A percentile compares a stretch with the other conserved stretches of the same genome.
phyloP scores from a whole-genome alignment of 1,140 invertebrate species.

The Neomicropteryx cornuta region DNA sequence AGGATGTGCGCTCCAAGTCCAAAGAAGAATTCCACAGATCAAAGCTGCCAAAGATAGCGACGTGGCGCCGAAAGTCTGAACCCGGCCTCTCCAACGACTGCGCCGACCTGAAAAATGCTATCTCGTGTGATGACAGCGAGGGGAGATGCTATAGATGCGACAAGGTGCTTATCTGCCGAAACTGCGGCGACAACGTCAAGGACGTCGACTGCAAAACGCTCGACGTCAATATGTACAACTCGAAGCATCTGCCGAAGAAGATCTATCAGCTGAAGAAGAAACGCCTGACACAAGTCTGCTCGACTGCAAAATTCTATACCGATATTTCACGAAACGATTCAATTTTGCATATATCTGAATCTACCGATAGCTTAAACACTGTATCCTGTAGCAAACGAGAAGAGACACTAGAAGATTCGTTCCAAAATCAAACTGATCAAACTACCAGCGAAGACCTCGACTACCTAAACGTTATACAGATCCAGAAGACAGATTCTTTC shows the following conservation, averaged over 20 bases:
- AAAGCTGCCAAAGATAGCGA: conserved; percentile 42
- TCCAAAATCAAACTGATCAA: too few species aligned
- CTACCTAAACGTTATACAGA: too few species aligned
- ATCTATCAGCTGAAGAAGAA: conserved; percentile 52
- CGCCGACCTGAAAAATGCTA: too few species aligned
- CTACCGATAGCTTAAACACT: conserved; percentile 44
- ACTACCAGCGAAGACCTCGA: too few species aligned
- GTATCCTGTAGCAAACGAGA: conserved; percentile 15
- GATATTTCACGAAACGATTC: conserved; percentile 46
- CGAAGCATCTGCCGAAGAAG: conserved; percentile 54
- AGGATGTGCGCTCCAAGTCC: conserved; percentile 35
- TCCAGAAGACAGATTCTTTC: conserved; percentile 39
- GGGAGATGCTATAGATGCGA: too few species aligned
- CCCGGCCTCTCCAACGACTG: conserved; percentile 42
- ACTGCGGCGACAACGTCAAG: too few species aligned
- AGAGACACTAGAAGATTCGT: too few species aligned
- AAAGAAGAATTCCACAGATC: conserved; percentile 37
- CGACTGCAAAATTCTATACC: conserved; percentile 52
- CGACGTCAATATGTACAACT: conserved; percentile 48
- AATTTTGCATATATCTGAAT: conserved; percentile 48
- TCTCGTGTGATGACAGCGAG: too few species aligned
- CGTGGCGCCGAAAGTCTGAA: conserved; percentile 62
- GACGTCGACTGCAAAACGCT: too few species aligned
- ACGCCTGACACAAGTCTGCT: conserved; percentile 29
- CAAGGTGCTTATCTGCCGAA: too few species aligned